A percentile compares a stretch with the other conserved stretches of the same genome.
phyloP scores from a whole-genome alignment of 2,113 vertebrate species.

The Hyaena hyaena region DNA sequence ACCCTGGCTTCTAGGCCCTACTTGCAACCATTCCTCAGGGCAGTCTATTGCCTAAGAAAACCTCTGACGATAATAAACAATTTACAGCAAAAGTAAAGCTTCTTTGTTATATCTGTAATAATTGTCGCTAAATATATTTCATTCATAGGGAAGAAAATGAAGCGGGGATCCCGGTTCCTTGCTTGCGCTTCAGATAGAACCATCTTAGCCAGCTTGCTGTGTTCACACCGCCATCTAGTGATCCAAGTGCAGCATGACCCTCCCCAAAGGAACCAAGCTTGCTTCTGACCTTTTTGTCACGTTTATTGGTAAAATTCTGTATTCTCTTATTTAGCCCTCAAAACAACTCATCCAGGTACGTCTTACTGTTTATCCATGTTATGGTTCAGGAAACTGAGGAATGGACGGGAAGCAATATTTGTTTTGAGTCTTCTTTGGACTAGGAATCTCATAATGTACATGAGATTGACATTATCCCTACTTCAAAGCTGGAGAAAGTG shows the following conservation, averaged over 20 bases:
- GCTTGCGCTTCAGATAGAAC: neutral
- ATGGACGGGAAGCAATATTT: neutral
- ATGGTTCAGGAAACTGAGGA: neutral
- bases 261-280: neutral
- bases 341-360: neutral
- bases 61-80: neutral
- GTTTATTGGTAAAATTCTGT: neutral
- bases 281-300: neutral
- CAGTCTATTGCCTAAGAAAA: neutral
- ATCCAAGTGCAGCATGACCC: neutral
- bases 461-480: no score
- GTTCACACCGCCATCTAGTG: conserved; percentile 62
- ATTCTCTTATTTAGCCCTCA: neutral
- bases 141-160: neutral
- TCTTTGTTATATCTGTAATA: neutral
- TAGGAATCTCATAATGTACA: neutral
- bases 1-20: neutral
- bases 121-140: neutral
- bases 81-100: neutral
- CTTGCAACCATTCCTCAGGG: neutral
- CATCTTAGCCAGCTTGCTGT: neutral
- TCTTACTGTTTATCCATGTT: neutral
- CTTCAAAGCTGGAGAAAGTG: neutral
- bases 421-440: neutral
- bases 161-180: neutral